Evolutionary conservation across 2,797 vertebrate species (phyloP).

Genomic region (Antrozous pallidus): DNA sequence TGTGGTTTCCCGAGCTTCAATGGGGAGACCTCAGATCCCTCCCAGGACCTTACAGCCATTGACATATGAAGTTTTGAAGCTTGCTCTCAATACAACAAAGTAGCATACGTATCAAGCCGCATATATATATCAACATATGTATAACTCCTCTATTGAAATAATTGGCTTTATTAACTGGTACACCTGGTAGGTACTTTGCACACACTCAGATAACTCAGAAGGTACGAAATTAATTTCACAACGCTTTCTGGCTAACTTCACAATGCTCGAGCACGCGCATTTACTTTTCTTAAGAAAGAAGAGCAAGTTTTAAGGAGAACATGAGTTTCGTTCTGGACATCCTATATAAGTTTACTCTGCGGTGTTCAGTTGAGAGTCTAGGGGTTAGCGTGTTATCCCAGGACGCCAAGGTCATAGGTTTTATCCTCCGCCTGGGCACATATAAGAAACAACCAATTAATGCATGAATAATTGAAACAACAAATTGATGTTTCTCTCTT

Average conservation of each 20-base stretch:
- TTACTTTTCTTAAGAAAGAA: conserved; percentile 20
- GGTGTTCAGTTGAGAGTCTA: background rate
- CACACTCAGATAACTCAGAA: background rate
- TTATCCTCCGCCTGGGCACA: background rate
- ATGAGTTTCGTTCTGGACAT: background rate
- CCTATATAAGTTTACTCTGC: background rate
- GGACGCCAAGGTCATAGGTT: background rate
- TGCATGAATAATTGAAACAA: background rate
- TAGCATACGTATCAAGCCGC: no score
- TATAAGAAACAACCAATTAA: background rate
- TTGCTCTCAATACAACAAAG: no score
- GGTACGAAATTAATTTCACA: background rate
- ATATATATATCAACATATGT: no score
- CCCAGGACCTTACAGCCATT: no score
- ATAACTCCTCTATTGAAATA: no score
- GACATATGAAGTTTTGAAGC: no score
- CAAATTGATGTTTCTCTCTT: background rate
- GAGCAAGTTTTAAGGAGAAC: background rate
- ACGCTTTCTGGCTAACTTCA: background rate
- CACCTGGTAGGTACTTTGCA: background rate
- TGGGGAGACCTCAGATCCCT: no score
- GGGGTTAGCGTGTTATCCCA: background rate
- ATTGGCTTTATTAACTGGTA: no score
- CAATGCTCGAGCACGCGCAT: background rate
- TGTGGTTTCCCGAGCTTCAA: no score